Evolutionary conservation across 2,888 invertebrate species (phyloP).

Genomic region (Eurytoma californica): DNA sequence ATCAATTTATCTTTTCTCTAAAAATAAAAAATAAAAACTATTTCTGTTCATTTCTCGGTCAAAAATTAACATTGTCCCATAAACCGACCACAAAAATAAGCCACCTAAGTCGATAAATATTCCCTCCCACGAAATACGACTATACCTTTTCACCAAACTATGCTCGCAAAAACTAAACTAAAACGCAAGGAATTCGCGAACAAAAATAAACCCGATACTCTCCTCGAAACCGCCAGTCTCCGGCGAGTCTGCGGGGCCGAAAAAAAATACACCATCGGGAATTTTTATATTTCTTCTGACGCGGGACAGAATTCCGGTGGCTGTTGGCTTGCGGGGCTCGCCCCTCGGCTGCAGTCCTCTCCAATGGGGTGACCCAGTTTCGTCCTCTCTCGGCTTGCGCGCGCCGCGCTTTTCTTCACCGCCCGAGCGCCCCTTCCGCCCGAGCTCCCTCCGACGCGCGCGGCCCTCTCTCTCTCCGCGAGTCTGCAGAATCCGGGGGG

Average conservation of each 20-base stretch:
- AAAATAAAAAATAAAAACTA: not conserved
- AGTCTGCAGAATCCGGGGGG: not conserved
- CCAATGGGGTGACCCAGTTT: conserved; percentile 71
- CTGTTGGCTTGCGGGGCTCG: conserved; percentile 37
- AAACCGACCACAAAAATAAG: not conserved
- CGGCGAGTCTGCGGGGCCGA: not conserved
- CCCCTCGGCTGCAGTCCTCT: conserved; percentile 62
- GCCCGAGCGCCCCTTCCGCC: not conserved
- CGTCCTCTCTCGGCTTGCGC: conserved; percentile 31
- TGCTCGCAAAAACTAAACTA: too few species aligned
- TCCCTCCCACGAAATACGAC: not conserved
- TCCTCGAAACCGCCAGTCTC: not conserved
- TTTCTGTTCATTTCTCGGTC: not conserved
- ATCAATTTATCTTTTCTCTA: too few species aligned
- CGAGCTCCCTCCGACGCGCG: not conserved
- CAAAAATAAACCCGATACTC: not conserved
- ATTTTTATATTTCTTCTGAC: too few species aligned
- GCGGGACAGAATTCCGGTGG: too few species aligned
- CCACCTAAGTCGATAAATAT: not conserved
- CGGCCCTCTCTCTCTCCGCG: not conserved
- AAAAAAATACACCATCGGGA: conserved; percentile 21
- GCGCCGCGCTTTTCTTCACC: conserved; percentile 15
- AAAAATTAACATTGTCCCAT: not conserved
- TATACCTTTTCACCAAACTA: not conserved
- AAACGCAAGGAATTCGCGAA: too few species aligned